Evolutionary conservation across 2,888 invertebrate species (phyloP), one percentile per base, ranked within the genome.

Genomic region (Philopedon plagiatum): DNA sequence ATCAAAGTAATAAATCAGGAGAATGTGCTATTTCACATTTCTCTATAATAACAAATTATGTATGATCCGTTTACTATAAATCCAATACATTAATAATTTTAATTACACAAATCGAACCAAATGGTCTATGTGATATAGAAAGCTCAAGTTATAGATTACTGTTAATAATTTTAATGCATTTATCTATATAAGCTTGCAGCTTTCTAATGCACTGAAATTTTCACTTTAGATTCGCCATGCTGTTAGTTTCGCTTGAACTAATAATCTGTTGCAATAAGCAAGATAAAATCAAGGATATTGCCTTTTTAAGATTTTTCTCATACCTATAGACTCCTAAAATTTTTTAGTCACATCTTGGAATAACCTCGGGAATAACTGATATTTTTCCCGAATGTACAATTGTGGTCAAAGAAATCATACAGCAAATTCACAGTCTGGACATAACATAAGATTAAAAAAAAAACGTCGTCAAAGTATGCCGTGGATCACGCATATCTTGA

Each of bases 141-240:
- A 66, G 66, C 32, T 46, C 34, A 8, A 56, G 41, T 58, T 61
- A 58, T 44, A 66, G 57, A 66, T 66, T 66, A 66, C 49, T 34
- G 18, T 32, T 34, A 49, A 44, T 61, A 60, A 60, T 61, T 61
- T 54, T 21, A 29, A 29, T 29, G 15, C 51, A 29, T 54, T 32
- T 54, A 57, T 66, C 32, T 44, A 44, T 34, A 58, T 58, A 58
- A 23, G 46, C 34, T 58, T 34, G 32, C 32, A 34, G 26, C 64
- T 65, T 66, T 58, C 58, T 39, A 46, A 23, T 66, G 9, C 46
- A 66, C 46, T 44, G 46, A 32, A 15, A 66, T 44, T 66, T 66
- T 58, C 57, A 66, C 57, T 46, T 66, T 13, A 58, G 58, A 49
- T 63, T 63, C 13, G 34, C 51, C 51, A 29, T 5, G 26, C 29